Conservation (phyloP, 1,140 invertebrate species). For the Bombus confusus region DNA sequence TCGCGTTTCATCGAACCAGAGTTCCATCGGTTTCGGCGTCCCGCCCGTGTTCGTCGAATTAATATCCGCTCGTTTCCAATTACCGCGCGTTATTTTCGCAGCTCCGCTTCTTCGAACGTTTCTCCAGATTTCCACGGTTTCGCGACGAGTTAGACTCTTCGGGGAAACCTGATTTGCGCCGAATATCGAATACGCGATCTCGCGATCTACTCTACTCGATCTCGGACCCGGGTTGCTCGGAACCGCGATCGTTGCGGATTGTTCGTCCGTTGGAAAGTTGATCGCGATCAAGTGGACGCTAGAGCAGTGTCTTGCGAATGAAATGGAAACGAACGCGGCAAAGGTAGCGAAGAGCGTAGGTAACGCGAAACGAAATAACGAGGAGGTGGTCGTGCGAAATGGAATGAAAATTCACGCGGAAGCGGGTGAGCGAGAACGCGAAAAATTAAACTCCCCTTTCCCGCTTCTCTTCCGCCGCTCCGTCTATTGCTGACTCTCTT, state of each 20-base stretch:
- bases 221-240: too few relatives aligned
- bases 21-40: not conserved
- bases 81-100: not conserved
- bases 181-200: too few relatives aligned
- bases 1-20: constrained; percentile 12
- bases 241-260: too few relatives aligned
- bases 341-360: not conserved
- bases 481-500: not conserved
- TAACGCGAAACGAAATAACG: constrained; percentile 64
- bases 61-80: constrained; percentile 6
- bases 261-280: too few relatives aligned
- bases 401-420: constrained; percentile 67
- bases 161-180: not conserved
- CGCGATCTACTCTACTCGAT: too few relatives aligned
- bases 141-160: too few relatives aligned
- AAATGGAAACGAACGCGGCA: not conserved
- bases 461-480: not conserved
- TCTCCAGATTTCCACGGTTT: not conserved
- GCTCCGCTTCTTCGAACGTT: too few relatives aligned
- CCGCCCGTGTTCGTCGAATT: not conserved
- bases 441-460: constrained; percentile 53
- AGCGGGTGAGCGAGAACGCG: constrained; percentile 58
- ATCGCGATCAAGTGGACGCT: accelerated
- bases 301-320: not conserved
- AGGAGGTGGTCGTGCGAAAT: constrained; percentile 65